Evolutionary conservation across 2,888 invertebrate genomes (phyloP), one percentile per base, ranked within the genome.

Genomic region (Cryptus viduatorius): DNA sequence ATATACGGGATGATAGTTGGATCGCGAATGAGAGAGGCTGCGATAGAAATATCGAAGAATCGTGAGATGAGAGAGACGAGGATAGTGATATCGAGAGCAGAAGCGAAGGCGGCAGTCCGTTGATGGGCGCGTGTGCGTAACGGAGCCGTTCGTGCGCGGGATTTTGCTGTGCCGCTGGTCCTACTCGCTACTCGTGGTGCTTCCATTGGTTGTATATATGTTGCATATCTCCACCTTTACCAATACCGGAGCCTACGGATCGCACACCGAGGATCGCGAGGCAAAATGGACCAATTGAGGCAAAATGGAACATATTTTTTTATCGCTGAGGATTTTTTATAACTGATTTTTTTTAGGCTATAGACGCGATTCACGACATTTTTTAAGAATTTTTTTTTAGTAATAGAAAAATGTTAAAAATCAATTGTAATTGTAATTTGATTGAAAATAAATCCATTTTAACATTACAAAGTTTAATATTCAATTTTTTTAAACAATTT

Each of bases 71-170:
- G 61, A 42, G 59, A 65, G 68, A 75, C 37, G 75, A 50, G 64
- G 50, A 61, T 61, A 53, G 64, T 69, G 42, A 69, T 84, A 84
- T 84, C 78, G 81, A 73, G 81, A 82, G 78, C 83, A 83, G 76
- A 64, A 68, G 75, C 83, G 85, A 82, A 82, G 85, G 85, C 86
- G 86, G 85, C 85, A 82, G 83, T 77, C 79, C 80, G 83, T 77
- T 80, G 77, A 84, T 78, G 84, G 82, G 73, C 86, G 86, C 88
- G 87, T 87, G 87, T 87, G 87, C 84, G 85, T 82, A 82, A 82
- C 86, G 80, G 84, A 80, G 68, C 82, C 64, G 79, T 86, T 86
- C 84, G 81, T 88, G 87, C 86, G 86, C 82, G 77, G 84, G 78
- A 81, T 84, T 80, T 73, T 68, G 16, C 77, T 72, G 44, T 77